A percentile compares a stretch with the other conserved stretches of the same genome.
These are phyloP conservation scores for Cephalopachus bancanus DNA, from an alignment of 2,797 vertebrate species.

Conservation along the genomic window DNA sequence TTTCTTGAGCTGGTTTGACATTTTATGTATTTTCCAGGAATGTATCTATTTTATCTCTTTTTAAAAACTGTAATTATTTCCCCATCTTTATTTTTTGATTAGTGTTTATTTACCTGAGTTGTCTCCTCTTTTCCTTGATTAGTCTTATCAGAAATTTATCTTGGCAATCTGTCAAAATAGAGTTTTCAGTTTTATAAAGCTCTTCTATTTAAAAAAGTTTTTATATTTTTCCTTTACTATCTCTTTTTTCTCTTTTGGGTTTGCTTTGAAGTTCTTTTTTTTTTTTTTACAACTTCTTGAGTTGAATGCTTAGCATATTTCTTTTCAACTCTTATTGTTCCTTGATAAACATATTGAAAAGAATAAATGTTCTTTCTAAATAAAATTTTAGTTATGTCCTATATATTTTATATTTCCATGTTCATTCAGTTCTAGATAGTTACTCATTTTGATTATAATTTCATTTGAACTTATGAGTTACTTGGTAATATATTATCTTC, in stretches of 20 bases:
- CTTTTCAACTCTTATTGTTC: constrained; percentile 44
- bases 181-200: constrained; percentile 40
- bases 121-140: background rate
- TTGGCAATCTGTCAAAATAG: background rate
- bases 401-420: constrained; percentile 29
- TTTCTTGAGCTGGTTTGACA: background rate
- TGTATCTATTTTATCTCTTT: constrained; percentile 42
- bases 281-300: background rate
- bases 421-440: constrained; percentile 11
- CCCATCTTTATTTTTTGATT: background rate
- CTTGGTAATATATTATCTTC: constrained; percentile 18
- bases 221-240: background rate
- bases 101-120: background rate
- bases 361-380: constrained; percentile 28
- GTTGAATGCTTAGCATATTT: background rate
- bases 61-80: background rate
- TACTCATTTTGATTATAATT: background rate
- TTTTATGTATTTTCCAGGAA: constrained; percentile 20
- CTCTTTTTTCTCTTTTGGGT: background rate
- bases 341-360: constrained; percentile 22
- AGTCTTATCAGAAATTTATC: background rate
- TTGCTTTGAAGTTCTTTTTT: constrained; percentile 3
- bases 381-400: background rate
- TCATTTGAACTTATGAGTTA: constrained; percentile 7
- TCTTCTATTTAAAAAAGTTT: background rate